Conservation (phyloP, 2,888 invertebrate species). For the Bombyx huttoni region DNA sequence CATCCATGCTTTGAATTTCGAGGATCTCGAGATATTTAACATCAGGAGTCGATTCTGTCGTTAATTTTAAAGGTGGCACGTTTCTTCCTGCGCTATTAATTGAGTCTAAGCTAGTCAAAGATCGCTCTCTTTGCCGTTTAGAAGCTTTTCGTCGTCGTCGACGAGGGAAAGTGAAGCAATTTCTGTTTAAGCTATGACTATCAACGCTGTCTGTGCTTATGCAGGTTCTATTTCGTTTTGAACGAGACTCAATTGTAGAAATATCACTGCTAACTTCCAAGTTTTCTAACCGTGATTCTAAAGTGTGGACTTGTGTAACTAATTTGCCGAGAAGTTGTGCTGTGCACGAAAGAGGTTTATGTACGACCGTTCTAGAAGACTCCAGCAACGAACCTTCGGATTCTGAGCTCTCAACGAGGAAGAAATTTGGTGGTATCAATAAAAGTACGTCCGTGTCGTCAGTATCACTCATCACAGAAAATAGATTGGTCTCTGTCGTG, state of each 20-base stretch:
- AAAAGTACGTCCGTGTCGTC: conserved; percentile 89
- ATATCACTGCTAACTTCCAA: conserved; percentile 47
- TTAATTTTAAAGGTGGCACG: conserved; percentile 30
- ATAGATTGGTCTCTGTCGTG: conserved; percentile 9
- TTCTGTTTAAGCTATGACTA: conserved; percentile 39
- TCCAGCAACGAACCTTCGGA: conserved; percentile 62
- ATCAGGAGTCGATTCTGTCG: conserved; percentile 9
- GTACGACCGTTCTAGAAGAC: conserved; percentile 59
- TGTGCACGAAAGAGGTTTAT: conserved; percentile 55
- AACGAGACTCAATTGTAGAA: conserved; percentile 27
- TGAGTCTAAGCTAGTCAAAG: conserved; percentile 43
- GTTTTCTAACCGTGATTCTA: conserved; percentile 67
- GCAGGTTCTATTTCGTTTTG: conserved; percentile 24
- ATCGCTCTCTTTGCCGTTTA: conserved; percentile 31
- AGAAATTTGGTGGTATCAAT: conserved; percentile 84
- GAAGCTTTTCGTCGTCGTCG: conserved; percentile 38
- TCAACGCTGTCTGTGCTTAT: conserved; percentile 45
- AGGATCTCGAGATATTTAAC: conserved; percentile 16
- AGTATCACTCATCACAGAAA: conserved; percentile 65
- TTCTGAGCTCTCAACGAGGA: conserved; percentile 73
- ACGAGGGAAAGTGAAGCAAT: conserved; percentile 54
- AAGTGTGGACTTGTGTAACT: conserved; percentile 74
- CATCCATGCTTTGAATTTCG: conserved; percentile 58
- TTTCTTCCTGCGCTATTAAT: conserved; percentile 14
- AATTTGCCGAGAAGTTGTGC: conserved; percentile 68